These are phyloP conservation scores for Cosmia pyralina DNA, from an alignment of 2,888 invertebrate genomes.

Conservation along the genomic window DNA sequence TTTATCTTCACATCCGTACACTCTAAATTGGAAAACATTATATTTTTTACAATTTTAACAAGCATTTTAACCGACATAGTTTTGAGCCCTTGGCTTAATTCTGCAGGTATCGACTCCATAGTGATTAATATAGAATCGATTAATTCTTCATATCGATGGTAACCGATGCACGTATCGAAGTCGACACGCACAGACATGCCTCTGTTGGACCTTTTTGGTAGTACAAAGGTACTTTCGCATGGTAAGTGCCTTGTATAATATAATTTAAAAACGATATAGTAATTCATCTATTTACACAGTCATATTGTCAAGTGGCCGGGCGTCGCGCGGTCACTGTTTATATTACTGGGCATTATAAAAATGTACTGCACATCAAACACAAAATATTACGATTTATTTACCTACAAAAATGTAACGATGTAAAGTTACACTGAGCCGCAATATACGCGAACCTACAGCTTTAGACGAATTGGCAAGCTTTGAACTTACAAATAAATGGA, in stretches of 20 bases:
- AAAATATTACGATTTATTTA: conserved; percentile 54
- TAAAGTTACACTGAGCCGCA: conserved; percentile 29
- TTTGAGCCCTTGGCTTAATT: conserved; percentile 66
- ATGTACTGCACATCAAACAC: conserved; percentile 71
- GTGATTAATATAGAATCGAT: conserved; percentile 27
- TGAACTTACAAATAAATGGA: conserved; percentile 65
- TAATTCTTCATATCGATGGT: conserved; percentile 33
- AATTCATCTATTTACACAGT: conserved; percentile 86
- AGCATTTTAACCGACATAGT: conserved; percentile 80
- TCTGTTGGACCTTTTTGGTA: conserved; percentile 74
- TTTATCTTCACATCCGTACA: conserved; percentile 73
- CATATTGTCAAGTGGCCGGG: conserved; percentile 71
- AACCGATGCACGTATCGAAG: conserved; percentile 34
- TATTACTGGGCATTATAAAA: conserved; percentile 68
- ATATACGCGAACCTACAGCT: conserved; percentile 42
- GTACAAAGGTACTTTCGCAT: conserved; percentile 79
- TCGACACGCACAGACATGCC: conserved; percentile 59
- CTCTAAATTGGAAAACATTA: conserved; percentile 84
- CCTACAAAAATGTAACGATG: conserved; percentile 34
- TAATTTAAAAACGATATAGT: conserved; percentile 84
- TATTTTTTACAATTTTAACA: conserved; percentile 85
- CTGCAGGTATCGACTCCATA: conserved; percentile 52
- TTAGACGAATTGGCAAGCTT: conserved; percentile 61
- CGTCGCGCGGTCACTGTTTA: conserved; percentile 67
- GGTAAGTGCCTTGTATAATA: conserved; percentile 81